A percentile compares a stretch with the other conserved stretches of the same genome.
phyloP scores from a whole-genome alignment of 2,888 invertebrate genomes.

The Drosophila kanekoi region DNA sequence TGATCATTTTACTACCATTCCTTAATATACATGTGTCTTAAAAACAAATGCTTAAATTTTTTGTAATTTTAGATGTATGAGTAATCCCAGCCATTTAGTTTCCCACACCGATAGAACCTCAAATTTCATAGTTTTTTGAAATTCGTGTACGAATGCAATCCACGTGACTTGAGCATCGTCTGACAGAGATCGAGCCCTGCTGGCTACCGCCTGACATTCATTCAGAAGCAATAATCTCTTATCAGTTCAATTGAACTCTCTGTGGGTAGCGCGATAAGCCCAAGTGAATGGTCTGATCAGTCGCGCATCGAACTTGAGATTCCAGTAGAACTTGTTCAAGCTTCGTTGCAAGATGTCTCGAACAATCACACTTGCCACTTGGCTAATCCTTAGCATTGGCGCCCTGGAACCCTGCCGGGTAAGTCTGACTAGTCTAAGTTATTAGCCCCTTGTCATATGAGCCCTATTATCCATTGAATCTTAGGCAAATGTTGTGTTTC shows the following conservation, averaged over 20 bases:
- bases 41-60: too few species aligned
- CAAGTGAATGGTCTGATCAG: constrained; percentile 28
- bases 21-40: too few species aligned
- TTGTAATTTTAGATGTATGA: too few species aligned
- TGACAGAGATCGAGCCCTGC: constrained; percentile 17
- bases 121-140: constrained; percentile 6
- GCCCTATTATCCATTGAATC: neutral
- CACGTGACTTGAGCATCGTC: constrained; percentile 40
- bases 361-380: constrained; percentile 10
- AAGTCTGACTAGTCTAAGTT: constrained; percentile 7
- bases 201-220: constrained; percentile 33
- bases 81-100: neutral
- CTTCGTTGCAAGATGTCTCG: constrained; percentile 50
- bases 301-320: constrained; percentile 13
- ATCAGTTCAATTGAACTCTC: constrained; percentile 31
- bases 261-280: constrained; percentile 33
- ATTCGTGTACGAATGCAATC: constrained; percentile 10
- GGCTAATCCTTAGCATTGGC: constrained; percentile 37
- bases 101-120: neutral
- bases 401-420: constrained; percentile 32
- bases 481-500: constrained; percentile 58
- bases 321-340: constrained; percentile 46
- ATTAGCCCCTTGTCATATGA: neutral
- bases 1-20: too few species aligned
- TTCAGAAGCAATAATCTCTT: constrained; percentile 42